Percentiles rank a stretch among this genome's conserved stretches.
These are phyloP conservation scores for Ploceus nigricollis DNA, from an alignment of 2,113 vertebrate species.

Conservation along the genomic window DNA sequence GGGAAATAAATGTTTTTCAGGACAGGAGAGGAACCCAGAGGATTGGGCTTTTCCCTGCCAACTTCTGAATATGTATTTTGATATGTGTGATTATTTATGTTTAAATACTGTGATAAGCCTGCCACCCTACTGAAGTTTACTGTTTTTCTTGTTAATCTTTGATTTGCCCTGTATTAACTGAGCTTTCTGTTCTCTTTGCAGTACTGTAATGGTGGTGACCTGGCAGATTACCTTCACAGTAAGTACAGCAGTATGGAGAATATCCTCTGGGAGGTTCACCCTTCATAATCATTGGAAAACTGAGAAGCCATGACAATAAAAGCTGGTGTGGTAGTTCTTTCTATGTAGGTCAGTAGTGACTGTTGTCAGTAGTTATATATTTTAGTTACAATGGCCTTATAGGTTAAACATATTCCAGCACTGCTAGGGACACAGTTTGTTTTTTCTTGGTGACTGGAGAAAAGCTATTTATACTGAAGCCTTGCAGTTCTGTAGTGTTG, in stretches of 20 bases:
- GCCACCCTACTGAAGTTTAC: neutral
- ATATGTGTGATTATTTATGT: neutral
- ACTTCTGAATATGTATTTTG: neutral
- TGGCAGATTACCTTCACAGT: constrained; percentile 97
- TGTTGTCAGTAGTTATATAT: neutral
- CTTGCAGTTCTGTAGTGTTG: neutral
- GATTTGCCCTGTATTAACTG: neutral
- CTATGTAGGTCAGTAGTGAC: neutral
- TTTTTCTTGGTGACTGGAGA: neutral
- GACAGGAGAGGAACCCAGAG: neutral
- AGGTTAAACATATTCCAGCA: neutral
- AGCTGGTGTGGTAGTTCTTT: neutral
- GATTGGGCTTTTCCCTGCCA: neutral
- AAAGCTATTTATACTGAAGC: neutral
- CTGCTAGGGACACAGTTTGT: neutral
- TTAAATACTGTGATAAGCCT: neutral
- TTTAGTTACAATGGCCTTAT: neutral
- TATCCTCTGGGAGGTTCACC: neutral
- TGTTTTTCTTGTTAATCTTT: neutral
- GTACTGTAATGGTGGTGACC: constrained; percentile 97
- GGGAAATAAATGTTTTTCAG: too few species aligned
- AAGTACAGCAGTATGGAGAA: constrained; percentile 67
- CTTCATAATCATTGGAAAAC: neutral
- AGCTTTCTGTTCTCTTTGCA: constrained; percentile 59
- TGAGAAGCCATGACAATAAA: neutral